Evolutionary conservation across 1,140 invertebrate genomes (phyloP).

Genomic region (Leptonema lineaticorne): DNA sequence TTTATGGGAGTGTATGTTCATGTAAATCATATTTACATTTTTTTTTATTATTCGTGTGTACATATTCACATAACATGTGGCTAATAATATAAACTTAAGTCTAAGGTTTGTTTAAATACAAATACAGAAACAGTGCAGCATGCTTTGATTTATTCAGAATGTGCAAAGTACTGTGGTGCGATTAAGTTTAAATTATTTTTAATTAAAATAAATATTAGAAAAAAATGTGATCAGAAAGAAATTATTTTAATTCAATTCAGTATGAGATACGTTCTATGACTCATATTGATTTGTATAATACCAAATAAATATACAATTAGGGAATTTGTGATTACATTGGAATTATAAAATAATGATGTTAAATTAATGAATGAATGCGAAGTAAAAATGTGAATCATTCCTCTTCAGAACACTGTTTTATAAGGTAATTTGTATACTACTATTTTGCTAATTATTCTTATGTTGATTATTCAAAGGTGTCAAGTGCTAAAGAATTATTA

Average conservation of each 20-base stretch:
- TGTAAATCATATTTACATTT: neutral
- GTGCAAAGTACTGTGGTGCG: constrained; percentile 33
- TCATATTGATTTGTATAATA: constrained; percentile 35
- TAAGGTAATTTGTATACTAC: constrained; percentile 30
- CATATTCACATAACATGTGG: constrained; percentile 20
- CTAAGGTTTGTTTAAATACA: constrained; percentile 38
- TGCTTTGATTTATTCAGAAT: constrained; percentile 33
- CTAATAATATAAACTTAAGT: constrained; percentile 38
- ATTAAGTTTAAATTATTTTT: constrained; percentile 35
- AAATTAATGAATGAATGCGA: constrained; percentile 27
- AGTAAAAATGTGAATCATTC: constrained; percentile 39
- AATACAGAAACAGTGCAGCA: constrained; percentile 32
- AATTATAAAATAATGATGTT: constrained; percentile 22
- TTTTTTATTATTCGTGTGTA: neutral
- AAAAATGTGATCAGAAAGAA: constrained; percentile 42
- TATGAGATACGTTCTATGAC: constrained; percentile 17
- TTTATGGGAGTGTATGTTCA: neutral
- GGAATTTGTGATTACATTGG: constrained; percentile 27
- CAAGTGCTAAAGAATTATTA: too few species aligned
- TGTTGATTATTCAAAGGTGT: too few species aligned
- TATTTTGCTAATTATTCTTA: too few species aligned
- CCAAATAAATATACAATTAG: constrained; percentile 39
- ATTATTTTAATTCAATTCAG: constrained; percentile 39
- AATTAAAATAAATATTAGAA: constrained; percentile 37
- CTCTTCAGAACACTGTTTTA: constrained; percentile 31